Base-by-base conservation (phyloP, 2,113 vertebrate genomes). In the Eudyptes chrysolophus region DNA sequence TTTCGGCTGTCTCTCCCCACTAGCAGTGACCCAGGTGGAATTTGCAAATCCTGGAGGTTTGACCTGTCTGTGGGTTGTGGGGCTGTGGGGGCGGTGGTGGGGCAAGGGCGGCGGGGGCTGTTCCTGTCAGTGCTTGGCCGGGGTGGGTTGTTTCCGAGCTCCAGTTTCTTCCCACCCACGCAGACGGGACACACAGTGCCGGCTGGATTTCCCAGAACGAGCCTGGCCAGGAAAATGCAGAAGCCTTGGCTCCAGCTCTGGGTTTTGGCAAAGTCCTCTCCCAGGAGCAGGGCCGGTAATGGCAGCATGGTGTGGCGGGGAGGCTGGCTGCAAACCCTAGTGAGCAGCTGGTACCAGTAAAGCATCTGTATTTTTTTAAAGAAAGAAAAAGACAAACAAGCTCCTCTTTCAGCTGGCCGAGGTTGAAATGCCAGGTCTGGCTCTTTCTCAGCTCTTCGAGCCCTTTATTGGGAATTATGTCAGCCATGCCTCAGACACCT, bases 51-150 rank as follows among this genome's bases (percentile, higher is more conserved):
- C 80, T 0, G 0, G 69, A 68, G 61, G 66, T 55, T 27, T 78
- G 72, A 64, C 34, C 42, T 16, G 74, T 24, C 87, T 64, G 76
- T 34, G 64, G 81, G 74, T 57, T 70, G 72, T 58, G 75, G 52
- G 36, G 54, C 20, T 68, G 84, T 80, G 88, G 64, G 93, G 44
- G 82, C 44, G 36, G 58, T 40, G 78, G 84, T 93, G 92, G 55
- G 94, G 42, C 21, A 24, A 3, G 78, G 94, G 72, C 20, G 60
- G 80, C 2, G 30, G n/a, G 36, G 87, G 85, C 60, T 72, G 80
- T 98, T 98, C 98, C 97, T 97, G 98, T 96, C 95, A 98, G 88
- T 1, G 21, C 70, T 95, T 98, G 97, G 97, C 97, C 2, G 1
- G 13, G 46, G 42, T 15, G 16, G 22, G 30, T 29, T 69, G 20